A percentile compares a stretch with the other conserved stretches of the same genome.
These are phyloP conservation scores for Coptotermes formosanus DNA, from an alignment of 1,140 invertebrate genomes.

Conservation along the genomic window DNA sequence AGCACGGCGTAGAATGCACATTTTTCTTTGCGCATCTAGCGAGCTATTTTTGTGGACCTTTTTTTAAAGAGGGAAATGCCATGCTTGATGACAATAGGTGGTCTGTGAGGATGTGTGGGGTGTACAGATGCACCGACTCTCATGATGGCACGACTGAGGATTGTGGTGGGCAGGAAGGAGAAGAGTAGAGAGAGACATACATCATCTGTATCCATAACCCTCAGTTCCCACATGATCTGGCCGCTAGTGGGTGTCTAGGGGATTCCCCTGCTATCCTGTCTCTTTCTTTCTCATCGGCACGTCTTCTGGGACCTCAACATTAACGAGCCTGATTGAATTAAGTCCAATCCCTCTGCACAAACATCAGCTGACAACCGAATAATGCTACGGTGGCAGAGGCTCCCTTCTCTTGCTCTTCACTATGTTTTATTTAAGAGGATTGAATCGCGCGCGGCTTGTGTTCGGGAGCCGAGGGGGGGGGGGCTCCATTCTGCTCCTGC, in stretches of 20 bases:
- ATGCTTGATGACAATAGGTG: not conserved
- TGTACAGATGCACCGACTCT: not conserved
- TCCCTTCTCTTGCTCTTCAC: conserved; percentile 16
- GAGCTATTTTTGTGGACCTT: not conserved
- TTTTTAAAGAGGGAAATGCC: not conserved
- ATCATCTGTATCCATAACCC: conserved; percentile 31
- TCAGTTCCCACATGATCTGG: conserved; percentile 29
- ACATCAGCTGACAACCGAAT: conserved; percentile 38
- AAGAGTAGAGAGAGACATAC: not conserved
- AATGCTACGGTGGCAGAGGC: conserved; percentile 29
- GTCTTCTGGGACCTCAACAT: conserved; percentile 29
- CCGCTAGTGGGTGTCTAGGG: conserved; percentile 23
- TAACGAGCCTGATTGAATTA: conserved; percentile 38
- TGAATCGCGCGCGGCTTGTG: not conserved
- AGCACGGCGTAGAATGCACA: too few relatives aligned
- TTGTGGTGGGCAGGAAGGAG: not conserved
- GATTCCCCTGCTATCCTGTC: conserved; percentile 26
- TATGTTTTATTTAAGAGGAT: conserved; percentile 33
- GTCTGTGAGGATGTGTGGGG: not conserved
- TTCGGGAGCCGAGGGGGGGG: not conserved
- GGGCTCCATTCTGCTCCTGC: not conserved
- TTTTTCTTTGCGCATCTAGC: too few relatives aligned
- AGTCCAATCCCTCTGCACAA: conserved; percentile 37
- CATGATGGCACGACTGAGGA: not conserved
- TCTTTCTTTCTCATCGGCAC: conserved; percentile 29